Evolutionary conservation across 2,888 invertebrate genomes (phyloP).

Genomic region (Ophioninae sp.): DNA sequence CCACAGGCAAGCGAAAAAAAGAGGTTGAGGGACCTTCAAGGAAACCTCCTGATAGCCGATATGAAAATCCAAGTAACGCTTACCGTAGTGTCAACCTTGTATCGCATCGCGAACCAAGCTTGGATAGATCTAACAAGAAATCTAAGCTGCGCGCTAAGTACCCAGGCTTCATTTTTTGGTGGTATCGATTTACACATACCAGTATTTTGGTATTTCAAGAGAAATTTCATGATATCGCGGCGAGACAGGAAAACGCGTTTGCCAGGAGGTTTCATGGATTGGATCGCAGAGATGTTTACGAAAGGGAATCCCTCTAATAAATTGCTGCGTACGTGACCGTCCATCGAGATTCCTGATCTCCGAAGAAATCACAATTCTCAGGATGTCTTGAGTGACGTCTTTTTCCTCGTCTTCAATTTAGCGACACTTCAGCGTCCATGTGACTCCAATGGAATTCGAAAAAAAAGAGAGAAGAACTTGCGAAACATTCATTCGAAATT

Average conservation of each 20-base stretch:
- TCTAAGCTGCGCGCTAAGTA: constrained; percentile 18
- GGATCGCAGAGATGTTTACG: constrained; percentile 66
- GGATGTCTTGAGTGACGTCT: neutral
- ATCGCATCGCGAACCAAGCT: constrained; percentile 31
- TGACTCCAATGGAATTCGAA: neutral
- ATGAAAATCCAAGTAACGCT: constrained; percentile 36
- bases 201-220: neutral
- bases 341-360: constrained; percentile 20
- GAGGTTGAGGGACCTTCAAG: constrained; percentile 28
- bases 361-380: constrained; percentile 12
- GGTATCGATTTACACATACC: constrained; percentile 3
- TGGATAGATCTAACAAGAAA: constrained; percentile 15
- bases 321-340: constrained; percentile 27
- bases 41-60: constrained; percentile 36
- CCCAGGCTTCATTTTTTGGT: constrained; percentile 53
- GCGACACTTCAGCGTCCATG: neutral
- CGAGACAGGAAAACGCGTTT: constrained; percentile 1
- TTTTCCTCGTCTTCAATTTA: neutral
- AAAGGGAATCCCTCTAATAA: constrained; percentile 42
- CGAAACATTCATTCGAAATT: neutral
- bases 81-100: constrained; percentile 11
- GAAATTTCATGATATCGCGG: constrained; percentile 8
- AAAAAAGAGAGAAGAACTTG: neutral
- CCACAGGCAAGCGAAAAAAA: constrained; percentile 3
- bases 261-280: constrained; percentile 34